Evolutionary conservation across 2,113 vertebrate species (phyloP).

Genomic region (Halichoeres trimaculatus): DNA sequence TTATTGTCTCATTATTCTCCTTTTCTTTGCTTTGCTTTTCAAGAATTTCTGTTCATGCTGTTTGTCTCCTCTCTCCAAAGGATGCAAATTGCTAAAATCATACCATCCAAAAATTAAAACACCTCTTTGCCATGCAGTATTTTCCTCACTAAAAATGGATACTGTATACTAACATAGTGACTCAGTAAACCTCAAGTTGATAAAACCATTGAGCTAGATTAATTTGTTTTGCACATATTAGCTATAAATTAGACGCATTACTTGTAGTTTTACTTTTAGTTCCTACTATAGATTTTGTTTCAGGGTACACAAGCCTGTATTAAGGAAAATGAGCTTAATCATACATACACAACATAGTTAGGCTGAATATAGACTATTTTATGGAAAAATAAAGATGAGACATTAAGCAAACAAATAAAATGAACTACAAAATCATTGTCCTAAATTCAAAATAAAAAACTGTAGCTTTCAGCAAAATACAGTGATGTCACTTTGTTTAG

Average conservation of each 20-base stretch:
- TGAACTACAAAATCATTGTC: not conserved
- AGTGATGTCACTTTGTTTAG: not conserved
- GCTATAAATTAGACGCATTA: not conserved
- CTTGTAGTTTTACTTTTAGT: not conserved
- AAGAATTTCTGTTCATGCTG: slow-evolving; percentile 32
- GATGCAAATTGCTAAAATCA: slow-evolving; percentile 1
- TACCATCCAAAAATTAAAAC: not conserved
- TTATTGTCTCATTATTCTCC: too few species aligned
- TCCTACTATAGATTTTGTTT: not conserved
- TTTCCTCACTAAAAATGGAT: too few species aligned
- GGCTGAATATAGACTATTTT: not conserved
- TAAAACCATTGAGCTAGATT: not conserved
- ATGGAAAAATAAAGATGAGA: slow-evolving; percentile 2
- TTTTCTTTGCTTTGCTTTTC: slow-evolving; percentile 75
- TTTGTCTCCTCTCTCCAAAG: not conserved
- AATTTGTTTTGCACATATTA: not conserved
- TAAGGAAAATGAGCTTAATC: not conserved
- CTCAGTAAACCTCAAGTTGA: not conserved
- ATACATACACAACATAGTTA: not conserved
- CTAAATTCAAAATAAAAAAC: not conserved
- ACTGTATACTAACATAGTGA: not conserved
- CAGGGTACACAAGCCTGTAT: too few species aligned
- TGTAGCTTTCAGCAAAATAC: not conserved
- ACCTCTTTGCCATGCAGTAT: not conserved
- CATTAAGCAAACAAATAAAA: not conserved